Base-by-base conservation (phyloP, 2,888 invertebrate genomes). In the Arge pagana region DNA sequence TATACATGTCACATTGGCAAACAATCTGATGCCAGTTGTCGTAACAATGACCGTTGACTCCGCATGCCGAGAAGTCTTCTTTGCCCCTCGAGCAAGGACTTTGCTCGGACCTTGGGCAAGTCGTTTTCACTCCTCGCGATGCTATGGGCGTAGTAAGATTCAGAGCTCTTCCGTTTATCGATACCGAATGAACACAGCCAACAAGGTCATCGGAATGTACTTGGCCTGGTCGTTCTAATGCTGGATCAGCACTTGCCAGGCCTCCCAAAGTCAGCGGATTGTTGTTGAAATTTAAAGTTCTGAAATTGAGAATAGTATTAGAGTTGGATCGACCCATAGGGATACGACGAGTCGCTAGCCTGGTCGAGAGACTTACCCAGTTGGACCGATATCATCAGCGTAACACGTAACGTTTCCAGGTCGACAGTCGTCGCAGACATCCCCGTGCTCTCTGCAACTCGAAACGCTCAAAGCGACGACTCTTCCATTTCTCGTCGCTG, bases 161-260 rank as follows among this genome's bases (percentile, higher is more conserved):
- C 18, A 95, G 72, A 1, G 86, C 80, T 16, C 93, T 83, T 3
- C 94, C 95, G 68, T 96, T 95, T 48, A 96, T 85, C 0, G 89
- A 85, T 2, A 96, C 88, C 61, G 93, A 93, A 68, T 95, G 93
- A 60, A 96, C 85, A 70, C 97, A 97, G 4, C 97, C 97, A 11
- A 96, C 88, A 54, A 97, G 86, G 72, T 96, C 96, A 70, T 96
- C 95, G 0, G 94, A 88, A 66, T 89, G 89, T 30, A 96, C 85
- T 77, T 96, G 95, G 0, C 93, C 93, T 0, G 92, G 92, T 36
- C 94, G 83, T 72, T 94, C 93, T 19, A 95, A 77, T 0, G 95
- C 86, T 10, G 93, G 90, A 76, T 93, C 92, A 0, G 94, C 90
- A 60, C 87, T 87, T 37, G 85, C 81, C 26, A 96, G 79, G 5